These are phyloP conservation scores for Bubalus kerabau DNA, from an alignment of 2,113 vertebrate genomes.

Conservation along the genomic window DNA sequence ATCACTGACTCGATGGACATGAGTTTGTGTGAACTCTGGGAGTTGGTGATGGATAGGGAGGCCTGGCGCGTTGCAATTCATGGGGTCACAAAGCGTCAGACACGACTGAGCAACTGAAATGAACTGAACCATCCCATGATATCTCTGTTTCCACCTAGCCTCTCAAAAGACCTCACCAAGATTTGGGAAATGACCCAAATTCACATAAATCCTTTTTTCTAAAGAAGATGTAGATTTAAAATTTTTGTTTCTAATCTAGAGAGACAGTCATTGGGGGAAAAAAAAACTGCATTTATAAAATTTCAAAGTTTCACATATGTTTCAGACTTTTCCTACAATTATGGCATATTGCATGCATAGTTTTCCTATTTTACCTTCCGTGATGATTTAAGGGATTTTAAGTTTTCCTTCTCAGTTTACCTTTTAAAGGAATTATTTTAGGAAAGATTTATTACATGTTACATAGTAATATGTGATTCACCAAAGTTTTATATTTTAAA, in stretches of 20 bases:
- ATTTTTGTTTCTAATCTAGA: background rate
- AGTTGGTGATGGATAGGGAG: too few relatives aligned
- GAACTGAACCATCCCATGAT: too few relatives aligned
- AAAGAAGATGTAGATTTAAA: background rate
- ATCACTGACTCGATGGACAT: too few relatives aligned
- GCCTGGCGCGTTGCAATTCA: too few relatives aligned
- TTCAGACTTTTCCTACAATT: background rate
- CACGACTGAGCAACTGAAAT: too few relatives aligned
- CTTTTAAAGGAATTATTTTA: background rate
- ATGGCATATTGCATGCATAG: background rate
- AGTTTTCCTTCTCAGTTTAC: background rate
- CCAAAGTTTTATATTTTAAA: background rate
- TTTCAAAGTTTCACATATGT: background rate
- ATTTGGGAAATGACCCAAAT: background rate
- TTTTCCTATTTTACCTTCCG: background rate
- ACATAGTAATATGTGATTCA: background rate
- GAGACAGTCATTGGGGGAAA: background rate
- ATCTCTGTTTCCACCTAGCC: background rate
- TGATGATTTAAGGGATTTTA: background rate
- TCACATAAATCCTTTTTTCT: background rate
- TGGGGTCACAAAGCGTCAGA: too few relatives aligned
- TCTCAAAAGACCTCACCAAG: background rate
- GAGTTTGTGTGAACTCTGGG: too few relatives aligned
- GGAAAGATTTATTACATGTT: background rate
- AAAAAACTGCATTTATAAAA: background rate